Base-by-base conservation (phyloP, 23 tunicate species). In the Oikopleura albicans region DNA sequence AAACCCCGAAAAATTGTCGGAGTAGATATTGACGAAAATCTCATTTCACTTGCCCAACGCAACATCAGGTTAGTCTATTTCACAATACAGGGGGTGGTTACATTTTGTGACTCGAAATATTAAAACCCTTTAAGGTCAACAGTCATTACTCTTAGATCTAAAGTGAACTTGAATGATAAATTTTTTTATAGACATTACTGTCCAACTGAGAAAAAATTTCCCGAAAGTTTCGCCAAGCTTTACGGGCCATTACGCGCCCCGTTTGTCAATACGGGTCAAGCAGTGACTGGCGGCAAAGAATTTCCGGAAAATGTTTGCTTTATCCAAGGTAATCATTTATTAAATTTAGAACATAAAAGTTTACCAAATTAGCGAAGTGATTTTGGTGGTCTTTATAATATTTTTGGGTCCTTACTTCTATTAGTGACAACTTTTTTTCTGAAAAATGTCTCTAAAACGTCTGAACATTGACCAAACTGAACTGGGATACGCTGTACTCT, bases 221-320 rank as follows among this genome's bases (percentile, higher is more conserved):
- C 98, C 27, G 91, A 86, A 12, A 88, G 89, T 16, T 88, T 93
- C 89, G 33, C 89, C 0, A 83, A 79, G 22, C 57, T 75, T 56
- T 89, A 83, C 57, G 98, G 98, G 16, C 98, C 98, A 0, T 66
- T 90, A 31, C 88, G 86, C 38, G 90, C 84, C 27, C 98, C 98
- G 0, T 92, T 92, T 2, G 57, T 90, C 0, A 91, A 93, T 86
- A 71, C 79, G 4, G 79, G 79, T 2, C 79, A 12, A 39, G 86
- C 86, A 40, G 89, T 86, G 39, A 91, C 88, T 28, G 71, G 75
- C 66, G 39, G 83, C 0, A 85, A 91, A 0, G 86, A 71, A n/a
- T 95, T 95, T 75, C 99, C 99, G 0, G 89, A 95, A 66, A 95
- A 95, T 66, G 89, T 95, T 66, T 56, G 84, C 16, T 95, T 95